These are phyloP conservation scores for Dicerorhinus sumatrensis DNA, from an alignment of 2,113 vertebrate species.

Conservation along the genomic window DNA sequence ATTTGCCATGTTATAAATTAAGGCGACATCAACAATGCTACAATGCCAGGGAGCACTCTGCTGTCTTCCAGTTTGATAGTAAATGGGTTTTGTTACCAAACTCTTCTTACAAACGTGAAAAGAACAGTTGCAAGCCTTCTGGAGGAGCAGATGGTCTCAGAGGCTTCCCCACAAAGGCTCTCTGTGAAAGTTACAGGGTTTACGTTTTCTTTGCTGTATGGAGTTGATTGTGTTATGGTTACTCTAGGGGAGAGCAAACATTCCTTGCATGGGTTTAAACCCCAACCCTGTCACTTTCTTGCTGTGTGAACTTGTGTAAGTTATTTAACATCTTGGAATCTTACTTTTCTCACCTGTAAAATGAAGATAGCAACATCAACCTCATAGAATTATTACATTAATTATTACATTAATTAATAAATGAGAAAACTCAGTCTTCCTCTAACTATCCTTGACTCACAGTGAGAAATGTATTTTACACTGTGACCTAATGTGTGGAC, in stretches of 20 bases:
- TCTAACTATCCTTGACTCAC: not conserved
- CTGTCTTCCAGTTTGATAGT: slow-evolving; percentile 87
- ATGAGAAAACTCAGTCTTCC: not conserved
- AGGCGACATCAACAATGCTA: slow-evolving; percentile 87
- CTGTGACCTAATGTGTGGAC: not conserved
- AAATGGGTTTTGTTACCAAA: slow-evolving; percentile 91
- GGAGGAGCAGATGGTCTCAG: slow-evolving; percentile 89
- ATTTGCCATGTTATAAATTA: slow-evolving; percentile 90
- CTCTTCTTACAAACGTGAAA: slow-evolving; percentile 89
- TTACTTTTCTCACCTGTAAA: not conserved
- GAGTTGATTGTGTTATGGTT: slow-evolving; percentile 65
- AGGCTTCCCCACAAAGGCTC: slow-evolving; percentile 81
- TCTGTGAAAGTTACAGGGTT: slow-evolving; percentile 80
- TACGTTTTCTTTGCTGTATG: slow-evolving; percentile 78
- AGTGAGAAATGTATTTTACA: not conserved
- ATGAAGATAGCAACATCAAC: not conserved
- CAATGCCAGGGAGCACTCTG: slow-evolving; percentile 82
- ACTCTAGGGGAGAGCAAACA: not conserved
- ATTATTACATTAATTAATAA: too few species aligned
- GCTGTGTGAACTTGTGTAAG: not conserved
- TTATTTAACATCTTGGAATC: not conserved
- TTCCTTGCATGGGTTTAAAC: not conserved
- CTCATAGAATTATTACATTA: not conserved
- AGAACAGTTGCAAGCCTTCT: slow-evolving; percentile 90
- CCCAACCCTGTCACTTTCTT: not conserved